Evolutionary conservation across 1,140 invertebrate genomes (phyloP), one percentile per base, ranked within the genome.

Genomic region (Gonioctena quinquepunctata): DNA sequence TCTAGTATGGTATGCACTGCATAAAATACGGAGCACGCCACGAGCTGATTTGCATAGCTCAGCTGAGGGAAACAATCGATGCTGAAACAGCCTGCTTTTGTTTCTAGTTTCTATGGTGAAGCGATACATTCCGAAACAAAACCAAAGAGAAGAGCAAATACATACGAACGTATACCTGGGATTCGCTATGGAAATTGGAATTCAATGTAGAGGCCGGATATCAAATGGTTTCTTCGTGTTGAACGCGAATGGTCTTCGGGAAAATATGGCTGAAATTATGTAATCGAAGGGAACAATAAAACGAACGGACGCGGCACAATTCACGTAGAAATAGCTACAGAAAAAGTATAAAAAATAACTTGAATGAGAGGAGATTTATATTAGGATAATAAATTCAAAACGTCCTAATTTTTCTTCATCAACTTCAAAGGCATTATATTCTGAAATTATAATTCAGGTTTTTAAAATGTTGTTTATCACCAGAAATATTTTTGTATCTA

Each of bases 11-110:
- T 70, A 73, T 72, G 77, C 69, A 69, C 77, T 80, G 80, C 75
- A 81, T 81, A 81, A 81, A 81, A 81, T 81, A 77, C 76, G 71
- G 80, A 81, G 75, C 80, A 80, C 78, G 79, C 74, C 74, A 72
- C 71, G 56, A 67, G 67, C 74, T 81, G 79, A 81, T 81, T 81
- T 81, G 80, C 80, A 81, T 81, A 81, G 80, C 80, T 80, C 80
- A 81, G 80, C 80, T 81, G 80, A 72, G 77, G 77, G 70, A 77
- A 79, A 80, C 80, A 81, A 81, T 81, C 80, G 80, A 81, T 81
- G 76, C 68, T 61, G 68, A 48, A 42, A 28, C 49, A 48, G 65
- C 63, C 69, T 22, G 54, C 69, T 72, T 75, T 70, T 74, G 72
- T 74, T 70, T 70, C 71, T 67, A 61, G 59, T 33, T 61, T 61